Evolutionary conservation across 2,888 invertebrate species (phyloP), one percentile per base, ranked within the genome.

Genomic region (Lampropteryx suffumata): DNA sequence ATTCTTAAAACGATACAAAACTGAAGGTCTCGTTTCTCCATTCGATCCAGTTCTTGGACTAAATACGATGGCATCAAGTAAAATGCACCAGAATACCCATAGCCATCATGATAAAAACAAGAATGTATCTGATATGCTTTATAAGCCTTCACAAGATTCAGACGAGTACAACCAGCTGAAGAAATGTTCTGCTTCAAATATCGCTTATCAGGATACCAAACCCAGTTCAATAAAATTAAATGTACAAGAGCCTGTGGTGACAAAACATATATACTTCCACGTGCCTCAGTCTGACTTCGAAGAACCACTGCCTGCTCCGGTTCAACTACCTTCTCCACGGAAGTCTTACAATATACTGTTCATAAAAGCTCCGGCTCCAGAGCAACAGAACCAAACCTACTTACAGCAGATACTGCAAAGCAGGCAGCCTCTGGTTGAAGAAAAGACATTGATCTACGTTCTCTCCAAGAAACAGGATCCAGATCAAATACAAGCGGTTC

Each of bases 281-380:
- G 94, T 94, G 0, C 94, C 95, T 14, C 94, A 94, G 53, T 93
- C 94, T 78, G 94, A 94, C 61, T 91, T 92, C 0, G 92, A 92
- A 67, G 91, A 91, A 60, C 76, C 82, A 54, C 91, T 91, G n/a
- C 74, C 89, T 50, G 87, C 90, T 0, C 79, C 90, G 41, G 33
- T 37, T 8, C 30, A 34, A 6, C 79, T 81, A 45, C 79, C 81
- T 0, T 83, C 91, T 8, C 63, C 67, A 12, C 94, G 93, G 71
- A 94, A 94, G 65, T 92, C 92, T 65, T 94, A 94, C 85, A 94
- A 94, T 70, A 94, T 95, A 67, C 92, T 95, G 78, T 95, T 95
- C 87, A 94, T 95, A 77, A 95, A 95, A 80, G 92, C 94, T 10
- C 95, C 95, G 28, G 91, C 93, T 11, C 91, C 93, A 47, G 92